Percentiles rank a stretch among this genome's conserved stretches.
These are phyloP conservation scores for Oenanthe melanoleuca DNA, from an alignment of 2,113 vertebrate genomes.

Conservation along the genomic window DNA sequence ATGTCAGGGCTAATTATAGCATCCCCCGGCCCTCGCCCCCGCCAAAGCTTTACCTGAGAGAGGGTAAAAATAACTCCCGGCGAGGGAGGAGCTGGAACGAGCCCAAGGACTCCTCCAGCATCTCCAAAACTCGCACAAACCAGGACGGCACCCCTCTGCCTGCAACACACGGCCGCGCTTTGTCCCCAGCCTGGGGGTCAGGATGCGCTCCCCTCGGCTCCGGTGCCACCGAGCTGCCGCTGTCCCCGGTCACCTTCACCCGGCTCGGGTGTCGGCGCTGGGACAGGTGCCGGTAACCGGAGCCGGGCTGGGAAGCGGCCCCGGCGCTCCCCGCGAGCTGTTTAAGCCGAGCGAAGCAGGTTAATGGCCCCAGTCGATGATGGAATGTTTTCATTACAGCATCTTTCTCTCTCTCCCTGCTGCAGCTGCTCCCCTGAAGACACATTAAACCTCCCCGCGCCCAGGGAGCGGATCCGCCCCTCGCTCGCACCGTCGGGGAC, in stretches of 20 bases:
- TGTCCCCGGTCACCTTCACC: background rate
- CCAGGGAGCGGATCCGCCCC: background rate
- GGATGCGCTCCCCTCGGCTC: accelerated
- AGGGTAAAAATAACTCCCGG: conserved; percentile 60
- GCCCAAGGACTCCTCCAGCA: conserved; percentile 16
- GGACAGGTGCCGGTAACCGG: background rate
- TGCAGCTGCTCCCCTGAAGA: background rate
- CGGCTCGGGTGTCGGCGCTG: background rate
- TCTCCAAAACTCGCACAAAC: background rate
- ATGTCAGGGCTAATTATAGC: conserved; percentile 62
- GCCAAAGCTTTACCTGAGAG: conserved; percentile 56
- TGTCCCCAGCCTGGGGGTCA: accelerated
- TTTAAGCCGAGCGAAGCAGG: background rate
- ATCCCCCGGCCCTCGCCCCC: conserved; percentile 1
- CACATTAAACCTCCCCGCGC: background rate
- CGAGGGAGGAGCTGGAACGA: conserved; percentile 33
- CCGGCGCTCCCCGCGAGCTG: background rate
- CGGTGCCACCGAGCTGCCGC: accelerated
- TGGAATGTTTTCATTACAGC: conserved; percentile 53
- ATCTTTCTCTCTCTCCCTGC: background rate
- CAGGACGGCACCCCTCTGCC: background rate
- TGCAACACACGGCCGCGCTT: accelerated
- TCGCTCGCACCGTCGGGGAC: accelerated
- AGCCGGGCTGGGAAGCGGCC: background rate
- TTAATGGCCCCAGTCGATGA: background rate